Evolutionary conservation across 2,888 invertebrate genomes (phyloP).

Genomic region (Aricia artaxerxes): DNA sequence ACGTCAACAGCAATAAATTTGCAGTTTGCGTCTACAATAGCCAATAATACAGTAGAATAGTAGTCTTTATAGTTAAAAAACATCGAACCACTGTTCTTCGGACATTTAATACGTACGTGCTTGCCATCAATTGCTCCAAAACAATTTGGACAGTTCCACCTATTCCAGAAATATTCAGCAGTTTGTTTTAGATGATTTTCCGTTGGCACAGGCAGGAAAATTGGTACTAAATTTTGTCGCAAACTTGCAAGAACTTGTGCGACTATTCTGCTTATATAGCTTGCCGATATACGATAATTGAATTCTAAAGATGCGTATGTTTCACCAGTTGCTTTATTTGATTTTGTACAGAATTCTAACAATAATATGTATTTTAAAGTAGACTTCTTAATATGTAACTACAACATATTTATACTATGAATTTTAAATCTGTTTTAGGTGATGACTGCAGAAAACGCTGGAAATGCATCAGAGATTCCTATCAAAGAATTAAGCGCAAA

Average conservation of each 20-base stretch:
- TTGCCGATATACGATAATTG: slow-evolving; percentile 40
- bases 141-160: background rate
- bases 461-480: slow-evolving; percentile 21
- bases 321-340: slow-evolving; percentile 35
- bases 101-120: slow-evolving; percentile 23
- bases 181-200: slow-evolving; percentile 41
- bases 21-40: slow-evolving; percentile 38
- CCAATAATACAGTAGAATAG: slow-evolving; percentile 32
- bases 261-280: slow-evolving; percentile 37
- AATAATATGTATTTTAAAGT: too few species aligned
- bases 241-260: too few species aligned
- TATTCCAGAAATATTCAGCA: slow-evolving; percentile 29
- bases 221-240: slow-evolving; percentile 40
- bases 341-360: background rate
- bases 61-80: slow-evolving; percentile 43
- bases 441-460: slow-evolving; percentile 18
- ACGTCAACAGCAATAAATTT: slow-evolving; percentile 41
- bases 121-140: slow-evolving; percentile 27
- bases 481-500: slow-evolving; percentile 13
- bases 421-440: slow-evolving; percentile 17
- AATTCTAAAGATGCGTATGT: slow-evolving; percentile 39
- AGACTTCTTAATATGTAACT: too few species aligned
- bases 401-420: background rate
- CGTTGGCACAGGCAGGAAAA: slow-evolving; percentile 37
- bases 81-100: slow-evolving; percentile 39